Evolutionary conservation across 64 coral and sea anemone species (phyloP).

Genomic region (Dendrophyllia cribrosa): DNA sequence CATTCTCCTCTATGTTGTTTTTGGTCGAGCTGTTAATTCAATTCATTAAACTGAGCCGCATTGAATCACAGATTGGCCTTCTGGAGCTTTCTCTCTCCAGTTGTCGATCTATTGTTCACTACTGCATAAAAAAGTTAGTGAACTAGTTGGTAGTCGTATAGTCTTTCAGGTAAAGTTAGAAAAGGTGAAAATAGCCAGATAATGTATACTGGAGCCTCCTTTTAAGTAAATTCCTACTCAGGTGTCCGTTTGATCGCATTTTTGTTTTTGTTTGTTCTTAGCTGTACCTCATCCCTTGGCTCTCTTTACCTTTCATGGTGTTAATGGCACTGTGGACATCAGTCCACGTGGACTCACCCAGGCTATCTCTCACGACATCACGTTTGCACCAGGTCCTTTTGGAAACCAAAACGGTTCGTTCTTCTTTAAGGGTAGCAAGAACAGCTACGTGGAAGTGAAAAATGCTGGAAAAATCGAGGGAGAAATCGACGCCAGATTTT

Average conservation of each 20-base stretch:
- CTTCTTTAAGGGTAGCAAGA: background rate
- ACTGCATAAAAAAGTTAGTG: no score
- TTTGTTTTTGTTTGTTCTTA: background rate
- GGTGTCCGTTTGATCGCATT: background rate
- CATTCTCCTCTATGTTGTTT: no score
- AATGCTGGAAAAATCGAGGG: background rate
- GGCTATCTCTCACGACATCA: background rate
- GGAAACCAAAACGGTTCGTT: constrained; percentile 3
- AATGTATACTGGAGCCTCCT: no score
- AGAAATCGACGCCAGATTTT: background rate
- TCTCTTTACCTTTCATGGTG: background rate
- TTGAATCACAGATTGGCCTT: no score
- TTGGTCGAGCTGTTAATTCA: no score
- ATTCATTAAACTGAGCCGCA: no score
- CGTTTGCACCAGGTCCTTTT: constrained; percentile 8
- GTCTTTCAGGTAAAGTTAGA: no score
- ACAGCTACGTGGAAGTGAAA: constrained; percentile 6
- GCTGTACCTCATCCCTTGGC: constrained; percentile 12
- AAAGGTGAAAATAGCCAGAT: no score
- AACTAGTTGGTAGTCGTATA: no score
- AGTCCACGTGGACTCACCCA: background rate
- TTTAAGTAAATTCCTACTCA: background rate
- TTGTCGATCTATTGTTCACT: no score
- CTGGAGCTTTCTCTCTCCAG: no score
- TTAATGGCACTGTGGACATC: background rate